Base-by-base conservation (phyloP, 2,113 vertebrate species). In the Esox niger region DNA sequence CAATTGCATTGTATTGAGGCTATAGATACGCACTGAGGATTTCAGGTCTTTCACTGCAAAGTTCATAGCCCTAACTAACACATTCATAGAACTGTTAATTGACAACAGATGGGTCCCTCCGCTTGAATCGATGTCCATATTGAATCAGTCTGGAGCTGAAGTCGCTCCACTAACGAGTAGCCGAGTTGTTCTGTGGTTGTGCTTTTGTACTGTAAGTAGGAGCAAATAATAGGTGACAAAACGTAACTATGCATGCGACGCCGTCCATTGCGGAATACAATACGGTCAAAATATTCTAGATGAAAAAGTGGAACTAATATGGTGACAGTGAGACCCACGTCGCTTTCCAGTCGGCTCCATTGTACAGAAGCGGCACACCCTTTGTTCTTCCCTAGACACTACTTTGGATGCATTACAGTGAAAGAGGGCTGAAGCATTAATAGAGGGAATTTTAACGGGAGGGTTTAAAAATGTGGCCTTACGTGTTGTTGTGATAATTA, bases 71-170 rank as follows among this genome's bases (percentile, higher is more conserved):
- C 20, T 23, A 61, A 33, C 25, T 35, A 8, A 11, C 20, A 11
- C 6, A 21, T 33, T 52, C 21, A 21, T 38, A 38, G 55, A 60
- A 60, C 63, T 72, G 65, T 60, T 79, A 80, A 83, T 75, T 74
- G 77, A 79, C 64, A 31, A 71, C 80, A 87, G 71, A 81, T 82
- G 78, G 73, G 30, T 56, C 49, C 74, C 55, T 62, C 35, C 62
- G 69, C 46, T 74, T 49, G 47, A 66, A 73, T 74, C 62, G 26
- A 62, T 1, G 63, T 66, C 62, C 64, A 55, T 57, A 26, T 29
- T 74, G 73, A 79, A 49, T 69, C 83, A 80, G 76, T 80, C 72
- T 56, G 55, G 68, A 74, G 74, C 74, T 67, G 70, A 73, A 20
- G 56, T 66, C 76, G 49, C 25, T 27, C 64, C 74, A 55, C 68